Evolutionary conservation across 2,113 vertebrate species (phyloP), one percentile per base, ranked within the genome.

Genomic region (Ammodytes marinus): DNA sequence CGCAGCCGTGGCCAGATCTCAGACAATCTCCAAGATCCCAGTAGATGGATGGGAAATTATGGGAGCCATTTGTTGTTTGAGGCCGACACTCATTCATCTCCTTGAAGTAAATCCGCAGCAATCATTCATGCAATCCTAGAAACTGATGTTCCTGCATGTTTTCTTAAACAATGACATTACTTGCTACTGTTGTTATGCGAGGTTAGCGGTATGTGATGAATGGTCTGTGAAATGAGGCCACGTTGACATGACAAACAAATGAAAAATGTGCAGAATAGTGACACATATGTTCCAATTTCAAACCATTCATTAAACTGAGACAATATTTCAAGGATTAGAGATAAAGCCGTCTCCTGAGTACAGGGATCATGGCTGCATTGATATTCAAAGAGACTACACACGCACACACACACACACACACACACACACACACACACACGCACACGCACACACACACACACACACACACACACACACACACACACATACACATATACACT

Each of bases 261-360:
- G 74, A 91, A 89, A 85, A 50, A 85, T 77, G 78, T 65, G 87
- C 54, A 66, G 77, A 86, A 86, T 92, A 91, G 90, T 88, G 85
- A 88, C 86, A 89, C 91, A 92, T 91, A 92, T 91, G 91, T 86
- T 90, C 81, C 85, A 85, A 85, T 93, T 89, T 85, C 81, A 84
- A 80, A 77, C 81, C 88, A 84, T 73, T 91, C 83, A 91, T 58
- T 87, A 79, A 84, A 53, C 68, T 63, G 63, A 55, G 59, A 79
- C 79, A 83, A 89, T 89, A 89, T 90, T 91, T 88, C 45, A 72
- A 43, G 85, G 92, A 90, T 91, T 92, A 91, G 74, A 79, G 80
- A 89, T 83, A 80, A 89, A 87, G 79, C 77, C 2, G 46, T 84
- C 75, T 89, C 76, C 67, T 78, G 75, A 87, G 83, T 69, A 72